Base-by-base conservation (phyloP, 30 jellyfish, hydroid and myxozoan species). In the Cassiopea xamachana region DNA sequence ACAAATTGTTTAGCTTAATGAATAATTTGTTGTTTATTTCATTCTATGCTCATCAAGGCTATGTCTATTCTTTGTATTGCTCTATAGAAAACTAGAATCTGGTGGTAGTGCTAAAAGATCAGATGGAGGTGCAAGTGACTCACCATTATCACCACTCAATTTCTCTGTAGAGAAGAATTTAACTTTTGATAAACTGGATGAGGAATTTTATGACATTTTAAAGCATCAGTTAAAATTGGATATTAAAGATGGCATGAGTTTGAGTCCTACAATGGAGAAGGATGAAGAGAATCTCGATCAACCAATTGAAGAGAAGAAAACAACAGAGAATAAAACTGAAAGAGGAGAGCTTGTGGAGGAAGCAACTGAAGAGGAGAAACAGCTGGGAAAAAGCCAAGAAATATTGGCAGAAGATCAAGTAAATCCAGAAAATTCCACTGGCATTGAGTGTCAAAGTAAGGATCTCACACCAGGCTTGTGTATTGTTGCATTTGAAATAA, bases 121-220 rank as follows among this genome's bases (percentile, higher is more conserved):
- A 19, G 77, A 12, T 1, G 75, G 18, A 46, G 60, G 61, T 60
- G 18, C 19, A 7, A 64, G 10, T 60, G 76, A 64, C 1, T 17
- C 64, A 8, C 71, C 48, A 60, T 19, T 77, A 4, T 86, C 87
- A 7, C 48, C 93, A 73, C 7, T 62, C 7, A 84, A 74, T 61
- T n/a, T 74, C 8, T 43, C 80, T 51, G 85, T 88, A 50, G 87
- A 72, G 58, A 59, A 71, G 76, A 87, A 87, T 51, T 49, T 87
- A 79, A 80, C 89, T 1, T 88, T 88, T 79, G 95, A 88, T 68
- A 90, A 79, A 47, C 47, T 88, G 9, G 95, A 88, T 80, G 88
- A 88, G 59, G 90, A 88, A 58, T 88, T 88, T 75, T 88, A 88
- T 71, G 90, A 88, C 47, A 88, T 88, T 39, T 64, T 88, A 71